Conservation (phyloP, 2,888 invertebrate species). For the Hemicrepidius hirtus region DNA sequence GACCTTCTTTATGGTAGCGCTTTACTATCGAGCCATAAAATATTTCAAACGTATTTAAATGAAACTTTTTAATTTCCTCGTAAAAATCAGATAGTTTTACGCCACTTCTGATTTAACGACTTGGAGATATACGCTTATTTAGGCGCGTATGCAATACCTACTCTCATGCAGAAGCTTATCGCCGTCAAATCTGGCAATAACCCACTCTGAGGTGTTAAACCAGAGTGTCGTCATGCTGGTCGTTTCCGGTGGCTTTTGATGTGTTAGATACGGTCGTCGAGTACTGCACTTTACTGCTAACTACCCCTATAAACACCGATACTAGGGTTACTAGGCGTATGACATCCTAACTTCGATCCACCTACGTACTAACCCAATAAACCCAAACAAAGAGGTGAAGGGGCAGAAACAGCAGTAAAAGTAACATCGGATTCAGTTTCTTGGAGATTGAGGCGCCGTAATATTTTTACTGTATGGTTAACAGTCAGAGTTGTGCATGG, state of each 20-base stretch:
- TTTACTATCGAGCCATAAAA: slow-evolving; percentile 69
- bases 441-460: slow-evolving; percentile 3
- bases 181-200: slow-evolving; percentile 61
- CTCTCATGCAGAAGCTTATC: slow-evolving; percentile 57
- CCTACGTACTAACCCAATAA: slow-evolving; percentile 51
- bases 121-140: slow-evolving; percentile 58
- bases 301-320: slow-evolving; percentile 64
- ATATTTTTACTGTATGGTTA: slow-evolving; percentile 31
- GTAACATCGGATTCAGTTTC: slow-evolving; percentile 5
- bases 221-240: slow-evolving; percentile 58
- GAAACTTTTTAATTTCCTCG: slow-evolving; percentile 70
- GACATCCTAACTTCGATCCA: slow-evolving; percentile 59
- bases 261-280: slow-evolving; percentile 60
- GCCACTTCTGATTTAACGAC: slow-evolving; percentile 68
- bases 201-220: slow-evolving; percentile 59
- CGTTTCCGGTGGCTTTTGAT: slow-evolving; percentile 58
- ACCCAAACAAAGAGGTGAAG: slow-evolving; percentile 18
- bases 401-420: slow-evolving; percentile 6
- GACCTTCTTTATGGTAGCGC: slow-evolving; percentile 67
- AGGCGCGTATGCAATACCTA: slow-evolving; percentile 27
- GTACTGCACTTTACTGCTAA: slow-evolving; percentile 65
- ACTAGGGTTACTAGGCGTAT: slow-evolving; percentile 56
- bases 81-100: slow-evolving; percentile 70
- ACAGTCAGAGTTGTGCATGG: slow-evolving; percentile 58
- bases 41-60: slow-evolving; percentile 70